phyloP scores from a whole-genome alignment of 2,888 invertebrate species.

The Brachypterus glaber region DNA sequence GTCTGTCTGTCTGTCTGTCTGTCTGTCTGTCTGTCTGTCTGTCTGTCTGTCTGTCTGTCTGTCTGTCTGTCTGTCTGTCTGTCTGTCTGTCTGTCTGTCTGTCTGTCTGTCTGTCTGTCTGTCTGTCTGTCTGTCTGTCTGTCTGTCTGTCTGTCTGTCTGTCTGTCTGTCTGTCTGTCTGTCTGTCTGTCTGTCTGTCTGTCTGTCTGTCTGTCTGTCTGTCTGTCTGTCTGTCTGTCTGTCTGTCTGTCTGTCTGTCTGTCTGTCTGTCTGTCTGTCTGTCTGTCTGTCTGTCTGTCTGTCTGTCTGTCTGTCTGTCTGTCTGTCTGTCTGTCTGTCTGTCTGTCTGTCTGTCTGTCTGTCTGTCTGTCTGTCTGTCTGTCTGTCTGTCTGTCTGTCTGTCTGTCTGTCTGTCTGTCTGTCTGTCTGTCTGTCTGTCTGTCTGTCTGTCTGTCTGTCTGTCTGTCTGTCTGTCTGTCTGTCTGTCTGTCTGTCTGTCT shows the following conservation, averaged over 20 bases:
- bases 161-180: slow-evolving; percentile 1
- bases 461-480: slow-evolving; percentile 1
- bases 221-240: slow-evolving; percentile 1
- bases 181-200: slow-evolving; percentile 1
- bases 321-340: slow-evolving; percentile 1
- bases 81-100: slow-evolving; percentile 1
- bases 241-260: slow-evolving; percentile 1
- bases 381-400: slow-evolving; percentile 1
- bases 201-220: slow-evolving; percentile 1
- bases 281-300: slow-evolving; percentile 1
- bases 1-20: slow-evolving; percentile 1
- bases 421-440: slow-evolving; percentile 1
- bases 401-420: slow-evolving; percentile 1
- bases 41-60: slow-evolving; percentile 1
- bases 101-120: slow-evolving; percentile 1
- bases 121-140: slow-evolving; percentile 1
- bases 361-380: slow-evolving; percentile 1
- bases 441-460: slow-evolving; percentile 1
- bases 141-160: slow-evolving; percentile 1
- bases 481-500: slow-evolving; percentile 1
- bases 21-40: slow-evolving; percentile 1
- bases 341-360: slow-evolving; percentile 1
- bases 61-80: slow-evolving; percentile 1
- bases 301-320: slow-evolving; percentile 1
- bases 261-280: slow-evolving; percentile 1